Conservation (phyloP, 2,888 invertebrate genomes). For the Thecocarcelia acutangulata region DNA sequence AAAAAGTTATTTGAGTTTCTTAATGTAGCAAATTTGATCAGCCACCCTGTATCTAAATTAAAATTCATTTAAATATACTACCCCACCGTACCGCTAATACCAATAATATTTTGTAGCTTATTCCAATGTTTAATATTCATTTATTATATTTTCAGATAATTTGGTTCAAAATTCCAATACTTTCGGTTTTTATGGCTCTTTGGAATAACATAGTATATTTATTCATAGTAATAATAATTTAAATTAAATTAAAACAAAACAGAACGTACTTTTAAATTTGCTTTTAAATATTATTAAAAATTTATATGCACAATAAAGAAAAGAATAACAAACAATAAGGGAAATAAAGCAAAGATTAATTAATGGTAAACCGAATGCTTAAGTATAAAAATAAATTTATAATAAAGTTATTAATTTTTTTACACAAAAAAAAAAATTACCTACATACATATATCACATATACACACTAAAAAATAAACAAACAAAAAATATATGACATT, state of each 20-base stretch:
- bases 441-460: background rate
- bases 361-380: conserved; percentile 42
- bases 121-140: background rate
- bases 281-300: background rate
- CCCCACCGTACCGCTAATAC: too few relatives aligned
- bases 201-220: conserved; percentile 41
- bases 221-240: conserved; percentile 38
- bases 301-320: conserved; percentile 14
- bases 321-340: conserved; percentile 11
- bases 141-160: conserved; percentile 47
- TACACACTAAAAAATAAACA: background rate
- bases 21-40: too few relatives aligned
- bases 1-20: too few relatives aligned
- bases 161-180: conserved; percentile 41
- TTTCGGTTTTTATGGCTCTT: conserved; percentile 34
- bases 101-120: background rate
- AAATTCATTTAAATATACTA: background rate
- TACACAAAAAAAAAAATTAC: background rate
- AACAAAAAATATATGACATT: background rate
- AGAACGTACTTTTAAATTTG: background rate
- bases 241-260: background rate
- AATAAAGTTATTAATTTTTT: conserved; percentile 43
- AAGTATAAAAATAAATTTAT: conserved; percentile 32
- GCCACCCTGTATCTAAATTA: too few relatives aligned
- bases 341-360: conserved; percentile 1